A percentile compares a stretch with the other conserved stretches of the same genome.
Conservation (phyloP, 2,797 vertebrate genomes). For the Myiothlypis chrysogaster region DNA sequence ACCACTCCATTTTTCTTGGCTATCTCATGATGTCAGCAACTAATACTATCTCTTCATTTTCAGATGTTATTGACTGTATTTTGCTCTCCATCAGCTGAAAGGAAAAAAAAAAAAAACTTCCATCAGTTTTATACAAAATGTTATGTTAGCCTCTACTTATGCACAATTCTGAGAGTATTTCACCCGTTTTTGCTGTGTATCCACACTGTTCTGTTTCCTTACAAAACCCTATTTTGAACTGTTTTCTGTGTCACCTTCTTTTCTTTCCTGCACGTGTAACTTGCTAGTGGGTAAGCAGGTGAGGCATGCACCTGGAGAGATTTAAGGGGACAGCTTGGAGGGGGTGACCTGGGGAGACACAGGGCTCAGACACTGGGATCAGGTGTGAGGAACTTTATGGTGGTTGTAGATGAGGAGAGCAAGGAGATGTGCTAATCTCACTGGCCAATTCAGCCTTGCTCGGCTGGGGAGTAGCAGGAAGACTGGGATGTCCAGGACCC, state of each 20-base stretch:
- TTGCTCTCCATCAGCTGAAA: slow-evolving; percentile 20
- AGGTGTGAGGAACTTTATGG: not conserved
- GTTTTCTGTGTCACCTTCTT: not conserved
- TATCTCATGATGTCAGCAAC: not conserved
- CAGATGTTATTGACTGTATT: not conserved
- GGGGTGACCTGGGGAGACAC: accelerated
- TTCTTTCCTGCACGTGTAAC: not conserved
- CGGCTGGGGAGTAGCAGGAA: not conserved
- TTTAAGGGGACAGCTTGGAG: not conserved
- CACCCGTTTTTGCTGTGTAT: not conserved
- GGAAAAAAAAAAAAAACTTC: slow-evolving; percentile 23
- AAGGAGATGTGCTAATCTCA: accelerated
- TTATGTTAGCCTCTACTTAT: not conserved
- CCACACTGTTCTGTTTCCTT: not conserved
- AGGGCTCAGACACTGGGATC: not conserved
- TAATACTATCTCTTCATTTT: slow-evolving; percentile 11
- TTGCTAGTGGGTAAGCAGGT: not conserved
- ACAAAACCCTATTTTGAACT: not conserved
- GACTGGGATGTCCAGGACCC: accelerated
- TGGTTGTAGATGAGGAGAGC: not conserved
- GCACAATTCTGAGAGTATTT: not conserved
- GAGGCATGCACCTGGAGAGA: not conserved
- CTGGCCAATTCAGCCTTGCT: not conserved
- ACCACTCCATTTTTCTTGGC: not conserved
- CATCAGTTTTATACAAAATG: not conserved